These are phyloP conservation scores for Condylura cristata DNA, from an alignment of 2,113 vertebrate species.

Conservation along the genomic window DNA sequence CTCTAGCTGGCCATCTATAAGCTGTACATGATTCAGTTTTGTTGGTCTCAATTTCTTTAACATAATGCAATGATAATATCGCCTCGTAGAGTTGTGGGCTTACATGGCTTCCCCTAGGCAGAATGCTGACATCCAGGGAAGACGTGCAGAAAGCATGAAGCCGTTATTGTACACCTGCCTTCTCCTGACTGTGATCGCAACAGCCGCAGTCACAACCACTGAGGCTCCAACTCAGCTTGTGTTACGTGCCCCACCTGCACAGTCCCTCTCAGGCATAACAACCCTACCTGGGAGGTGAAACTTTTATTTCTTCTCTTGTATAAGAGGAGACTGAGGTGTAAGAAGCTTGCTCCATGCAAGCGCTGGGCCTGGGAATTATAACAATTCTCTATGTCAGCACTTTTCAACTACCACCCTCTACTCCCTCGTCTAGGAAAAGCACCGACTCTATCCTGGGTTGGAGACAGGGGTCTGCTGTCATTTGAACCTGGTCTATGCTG, in stretches of 20 bases:
- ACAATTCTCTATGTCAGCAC: background rate
- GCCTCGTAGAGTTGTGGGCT: background rate
- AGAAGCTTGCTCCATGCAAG: background rate
- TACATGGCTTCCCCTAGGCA: background rate
- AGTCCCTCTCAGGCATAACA: background rate
- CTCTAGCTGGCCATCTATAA: background rate
- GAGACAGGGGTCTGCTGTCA: background rate
- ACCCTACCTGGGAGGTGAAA: background rate
- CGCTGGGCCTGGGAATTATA: background rate
- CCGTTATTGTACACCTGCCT: background rate
- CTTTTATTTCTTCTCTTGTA: background rate
- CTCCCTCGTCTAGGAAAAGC: background rate
- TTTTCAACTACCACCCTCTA: rapidly evolving
- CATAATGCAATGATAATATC: background rate
- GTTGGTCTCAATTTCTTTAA: background rate
- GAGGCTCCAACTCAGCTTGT: background rate
- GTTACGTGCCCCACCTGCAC: rapidly evolving
- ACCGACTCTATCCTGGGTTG: background rate
- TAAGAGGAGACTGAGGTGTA: background rate
- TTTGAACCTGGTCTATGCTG: background rate
- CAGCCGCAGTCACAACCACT: no score
- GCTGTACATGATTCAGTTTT: background rate
- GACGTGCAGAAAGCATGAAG: background rate
- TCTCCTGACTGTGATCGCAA: background rate
- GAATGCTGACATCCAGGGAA: background rate